Conservation (phyloP, 1,140 invertebrate genomes). For the Paraescarpia echinospica region DNA sequence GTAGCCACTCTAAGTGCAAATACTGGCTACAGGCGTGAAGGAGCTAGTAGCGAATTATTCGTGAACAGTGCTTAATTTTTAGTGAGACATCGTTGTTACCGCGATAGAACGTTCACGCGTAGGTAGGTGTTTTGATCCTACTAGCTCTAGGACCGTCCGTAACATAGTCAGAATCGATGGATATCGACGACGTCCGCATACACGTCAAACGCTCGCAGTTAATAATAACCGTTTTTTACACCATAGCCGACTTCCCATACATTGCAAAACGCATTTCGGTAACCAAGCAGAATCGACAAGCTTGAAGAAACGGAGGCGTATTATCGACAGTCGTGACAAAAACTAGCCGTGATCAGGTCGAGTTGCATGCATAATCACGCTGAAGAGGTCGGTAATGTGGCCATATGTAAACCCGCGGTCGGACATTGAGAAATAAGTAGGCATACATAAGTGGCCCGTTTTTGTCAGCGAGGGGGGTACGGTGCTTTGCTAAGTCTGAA, state of each 20-base stretch:
- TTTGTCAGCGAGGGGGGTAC: neutral
- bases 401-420: neutral
- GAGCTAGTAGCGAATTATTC: too few relatives aligned
- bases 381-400: neutral
- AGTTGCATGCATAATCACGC: neutral
- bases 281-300: neutral
- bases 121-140: neutral
- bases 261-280: neutral
- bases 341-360: neutral
- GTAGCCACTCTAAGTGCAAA: too few relatives aligned
- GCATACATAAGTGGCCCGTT: neutral
- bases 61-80: too few relatives aligned
- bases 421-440: neutral
- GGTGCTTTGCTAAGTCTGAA: neutral
- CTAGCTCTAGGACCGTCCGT: neutral
- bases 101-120: neutral
- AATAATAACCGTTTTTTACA: neutral
- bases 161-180: neutral
- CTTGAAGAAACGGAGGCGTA: neutral
- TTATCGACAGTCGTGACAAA: neutral
- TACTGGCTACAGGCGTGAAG: too few relatives aligned
- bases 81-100: too few relatives aligned
- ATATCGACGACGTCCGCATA: neutral
- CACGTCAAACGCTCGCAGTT: neutral
- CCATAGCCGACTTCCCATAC: neutral